These are phyloP conservation scores for Eubasilissa splendida DNA, from an alignment of 2,888 invertebrate genomes.

Conservation along the genomic window DNA sequence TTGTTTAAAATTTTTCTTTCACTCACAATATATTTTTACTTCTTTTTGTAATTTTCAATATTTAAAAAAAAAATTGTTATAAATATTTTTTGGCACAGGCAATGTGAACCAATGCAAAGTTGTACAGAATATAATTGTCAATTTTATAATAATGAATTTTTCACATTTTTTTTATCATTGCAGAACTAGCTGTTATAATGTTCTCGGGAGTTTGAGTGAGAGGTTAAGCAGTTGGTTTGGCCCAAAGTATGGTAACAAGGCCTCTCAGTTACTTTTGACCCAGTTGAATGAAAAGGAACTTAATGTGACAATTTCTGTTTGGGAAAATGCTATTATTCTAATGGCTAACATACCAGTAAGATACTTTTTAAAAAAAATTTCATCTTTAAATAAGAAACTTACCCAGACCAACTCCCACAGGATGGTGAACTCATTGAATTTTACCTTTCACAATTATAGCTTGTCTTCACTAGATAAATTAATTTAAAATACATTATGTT, in stretches of 20 bases:
- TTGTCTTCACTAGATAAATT: neutral
- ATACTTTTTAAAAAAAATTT: constrained; percentile 8
- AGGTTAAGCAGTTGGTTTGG: constrained; percentile 70
- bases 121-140: too few relatives aligned
- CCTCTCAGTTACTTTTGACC: constrained; percentile 74
- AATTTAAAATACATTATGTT: too few relatives aligned
- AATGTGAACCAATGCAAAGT: too few relatives aligned
- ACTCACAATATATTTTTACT: too few relatives aligned
- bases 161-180: constrained; percentile 56
- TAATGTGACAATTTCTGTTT: constrained; percentile 77
- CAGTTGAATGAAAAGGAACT: constrained; percentile 82
- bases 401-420: too few relatives aligned
- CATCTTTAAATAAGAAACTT: neutral
- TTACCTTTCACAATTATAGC: neutral
- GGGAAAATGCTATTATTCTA: constrained; percentile 81
- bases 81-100: too few relatives aligned
- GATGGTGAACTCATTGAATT: too few relatives aligned
- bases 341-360: constrained; percentile 73
- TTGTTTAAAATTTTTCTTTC: too few relatives aligned
- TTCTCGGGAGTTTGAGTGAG: constrained; percentile 76
- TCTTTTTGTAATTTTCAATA: too few relatives aligned
- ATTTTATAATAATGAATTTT: too few relatives aligned
- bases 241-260: constrained; percentile 71
- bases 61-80: too few relatives aligned
- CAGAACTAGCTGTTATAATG: constrained; percentile 80